A percentile compares a stretch with the other conserved stretches of the same genome.
These are phyloP conservation scores for Eristalis intricaria DNA, from an alignment of 2,888 invertebrate genomes.

Conservation along the genomic window DNA sequence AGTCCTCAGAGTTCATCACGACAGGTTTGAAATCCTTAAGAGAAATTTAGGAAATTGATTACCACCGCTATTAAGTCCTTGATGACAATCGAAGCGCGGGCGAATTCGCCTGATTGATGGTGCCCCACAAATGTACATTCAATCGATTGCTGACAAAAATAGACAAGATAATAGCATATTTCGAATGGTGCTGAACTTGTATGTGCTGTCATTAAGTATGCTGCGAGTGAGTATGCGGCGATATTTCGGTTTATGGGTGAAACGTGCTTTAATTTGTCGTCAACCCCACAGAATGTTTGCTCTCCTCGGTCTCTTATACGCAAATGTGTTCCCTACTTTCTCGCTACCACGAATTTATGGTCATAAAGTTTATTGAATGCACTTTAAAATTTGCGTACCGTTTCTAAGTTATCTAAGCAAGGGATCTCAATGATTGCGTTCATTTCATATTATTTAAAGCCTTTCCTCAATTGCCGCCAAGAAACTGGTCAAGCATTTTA, in stretches of 20 bases:
- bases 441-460: too few species aligned
- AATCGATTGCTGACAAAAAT: neutral
- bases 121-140: neutral
- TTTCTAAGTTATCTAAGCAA: neutral
- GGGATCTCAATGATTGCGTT: too few species aligned
- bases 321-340: neutral
- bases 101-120: neutral
- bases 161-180: neutral
- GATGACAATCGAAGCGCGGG: neutral
- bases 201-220: neutral
- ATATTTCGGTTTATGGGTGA: neutral
- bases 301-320: neutral
- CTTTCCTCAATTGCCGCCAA: too few species aligned
- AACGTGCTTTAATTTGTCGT: neutral
- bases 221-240: neutral
- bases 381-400: neutral
- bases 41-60: neutral
- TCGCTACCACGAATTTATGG: neutral
- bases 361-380: neutral
- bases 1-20: neutral
- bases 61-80: neutral
- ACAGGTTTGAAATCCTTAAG: neutral
- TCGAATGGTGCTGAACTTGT: neutral
- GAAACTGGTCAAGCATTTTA: too few species aligned
- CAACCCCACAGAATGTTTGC: neutral